Evolutionary conservation across 2,113 vertebrate genomes (phyloP), one percentile per base, ranked within the genome.

Genomic region (Calyptomena viridis): DNA sequence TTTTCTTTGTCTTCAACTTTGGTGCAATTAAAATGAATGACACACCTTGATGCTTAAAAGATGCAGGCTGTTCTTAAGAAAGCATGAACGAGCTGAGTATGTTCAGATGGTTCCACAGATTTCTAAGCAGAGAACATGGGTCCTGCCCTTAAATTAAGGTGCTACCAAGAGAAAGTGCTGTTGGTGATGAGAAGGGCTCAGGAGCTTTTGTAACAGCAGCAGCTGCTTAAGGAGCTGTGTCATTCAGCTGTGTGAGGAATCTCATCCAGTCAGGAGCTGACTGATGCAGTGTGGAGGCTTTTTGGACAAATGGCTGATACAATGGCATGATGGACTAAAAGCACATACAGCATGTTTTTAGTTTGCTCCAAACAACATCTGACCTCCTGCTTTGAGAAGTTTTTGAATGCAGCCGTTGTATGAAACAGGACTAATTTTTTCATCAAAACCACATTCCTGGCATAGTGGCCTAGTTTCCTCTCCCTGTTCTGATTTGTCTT

Each of bases 381-480:
- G 77, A 14, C 28, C 46, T 42, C 25, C 46, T 42, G 22, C 42
- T 94, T 84, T 84, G 58, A 64, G 66, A 89, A n/a, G 69, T 84
- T 69, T 79, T 68, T 92, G 49, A 91, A 79, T 3, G 1, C 56
- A 75, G 31, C 25, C 0, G 0, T 76, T 94, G 69, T 58, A 50
- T 62, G 73, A 93, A 81, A 87, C n/a, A 58, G 31, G 24, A 68
- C 49, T 76, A 77, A 66, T 82, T 72, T 81, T 92, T 96, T 89
- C 21, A 93, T 84, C 71, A 82, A 89, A 95, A 92, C 4, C 62
- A 62, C 33, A 84, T 82, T 93, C 60, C 44, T 94, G 64, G 80
- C 79, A 56, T 35, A 86, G 56, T 84, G 58, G 47, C 27, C 72
- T 81, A 23, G 25, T 81, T 91, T 90, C 37, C 40, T 78, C 40